phyloP scores from a whole-genome alignment of 2,113 vertebrate species.

The Myotis brandtii region DNA sequence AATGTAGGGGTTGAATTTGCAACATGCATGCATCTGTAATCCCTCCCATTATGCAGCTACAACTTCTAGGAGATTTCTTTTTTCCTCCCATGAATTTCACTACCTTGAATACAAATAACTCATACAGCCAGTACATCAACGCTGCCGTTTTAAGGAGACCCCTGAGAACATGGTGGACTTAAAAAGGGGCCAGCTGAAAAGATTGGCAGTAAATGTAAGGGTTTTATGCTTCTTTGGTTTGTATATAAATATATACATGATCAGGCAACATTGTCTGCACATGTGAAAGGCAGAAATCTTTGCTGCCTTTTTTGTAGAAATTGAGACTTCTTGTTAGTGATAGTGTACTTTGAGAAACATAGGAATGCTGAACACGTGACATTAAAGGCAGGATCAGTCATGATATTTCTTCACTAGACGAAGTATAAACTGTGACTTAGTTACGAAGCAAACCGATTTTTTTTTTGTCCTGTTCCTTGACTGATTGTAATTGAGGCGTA shows the following conservation, averaged over 20 bases:
- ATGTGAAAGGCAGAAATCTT: background rate
- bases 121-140: background rate
- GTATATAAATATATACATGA: background rate
- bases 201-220: background rate
- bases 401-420: background rate
- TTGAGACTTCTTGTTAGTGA: background rate
- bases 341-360: background rate
- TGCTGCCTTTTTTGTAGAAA: background rate
- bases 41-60: background rate
- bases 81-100: background rate
- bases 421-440: background rate
- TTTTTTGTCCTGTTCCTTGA: background rate
- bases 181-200: background rate
- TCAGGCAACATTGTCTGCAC: background rate
- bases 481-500: background rate
- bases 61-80: background rate
- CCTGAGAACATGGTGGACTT: conserved; percentile 2
- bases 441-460: background rate
- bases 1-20: background rate
- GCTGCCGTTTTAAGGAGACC: background rate
- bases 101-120: background rate
- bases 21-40: background rate
- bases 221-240: conserved; percentile 17
- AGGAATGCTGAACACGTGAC: background rate
- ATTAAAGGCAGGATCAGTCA: background rate